phyloP scores from a whole-genome alignment of 2,113 vertebrate genomes.

The Solenodon paradoxus region DNA sequence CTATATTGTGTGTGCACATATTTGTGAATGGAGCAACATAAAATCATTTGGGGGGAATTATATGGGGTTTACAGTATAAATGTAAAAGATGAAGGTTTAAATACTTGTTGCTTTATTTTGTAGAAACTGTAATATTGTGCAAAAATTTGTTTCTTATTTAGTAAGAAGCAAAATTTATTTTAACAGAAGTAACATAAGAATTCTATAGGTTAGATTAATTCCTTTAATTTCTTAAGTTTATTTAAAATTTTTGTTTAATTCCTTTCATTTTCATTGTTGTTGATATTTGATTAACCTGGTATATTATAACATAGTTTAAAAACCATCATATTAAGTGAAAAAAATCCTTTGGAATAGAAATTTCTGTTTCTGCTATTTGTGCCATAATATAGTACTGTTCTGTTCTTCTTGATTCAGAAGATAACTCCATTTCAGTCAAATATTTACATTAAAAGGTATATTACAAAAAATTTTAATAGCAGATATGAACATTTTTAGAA shows the following conservation, averaged over 20 bases:
- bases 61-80: not conserved
- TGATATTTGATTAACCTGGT: not conserved
- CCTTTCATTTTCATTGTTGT: not conserved
- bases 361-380: not conserved
- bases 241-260: not conserved
- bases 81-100: not conserved
- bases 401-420: not conserved
- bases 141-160: too few relatives aligned
- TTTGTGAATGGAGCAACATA: not conserved
- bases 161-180: too few relatives aligned
- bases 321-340: not conserved
- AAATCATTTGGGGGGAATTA: not conserved
- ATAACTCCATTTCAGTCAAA: not conserved
- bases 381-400: not conserved
- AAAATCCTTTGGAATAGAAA: slow-evolving; percentile 9
- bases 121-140: too few relatives aligned
- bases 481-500: not conserved
- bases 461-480: not conserved
- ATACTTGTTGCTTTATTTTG: not conserved
- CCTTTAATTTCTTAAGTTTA: not conserved
- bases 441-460: not conserved
- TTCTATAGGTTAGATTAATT: not conserved
- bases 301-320: not conserved
- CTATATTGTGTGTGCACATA: not conserved
- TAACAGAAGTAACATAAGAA: not conserved